A percentile compares a stretch with the other conserved stretches of the same genome.
These are phyloP conservation scores for Cochlearius cochlearius DNA, from an alignment of 2,113 vertebrate species.

Conservation along the genomic window DNA sequence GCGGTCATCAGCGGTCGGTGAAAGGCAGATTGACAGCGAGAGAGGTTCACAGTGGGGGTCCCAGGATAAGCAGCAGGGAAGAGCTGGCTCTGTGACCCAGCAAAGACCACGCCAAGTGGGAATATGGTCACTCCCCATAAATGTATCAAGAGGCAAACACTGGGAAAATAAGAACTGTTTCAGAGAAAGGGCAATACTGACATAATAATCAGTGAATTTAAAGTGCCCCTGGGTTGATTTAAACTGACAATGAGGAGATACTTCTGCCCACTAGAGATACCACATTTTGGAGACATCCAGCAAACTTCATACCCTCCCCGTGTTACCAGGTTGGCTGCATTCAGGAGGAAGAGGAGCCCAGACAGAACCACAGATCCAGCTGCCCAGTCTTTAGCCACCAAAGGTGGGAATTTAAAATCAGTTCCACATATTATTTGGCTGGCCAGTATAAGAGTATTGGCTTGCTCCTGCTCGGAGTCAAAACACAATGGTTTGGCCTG, in stretches of 20 bases:
- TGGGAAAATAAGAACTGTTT: neutral
- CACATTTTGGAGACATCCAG: neutral
- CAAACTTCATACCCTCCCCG: neutral
- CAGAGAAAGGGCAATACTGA: neutral
- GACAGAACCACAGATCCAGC: neutral
- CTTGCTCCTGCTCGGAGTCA: neutral
- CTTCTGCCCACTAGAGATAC: neutral
- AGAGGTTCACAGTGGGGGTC: neutral
- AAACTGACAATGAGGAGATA: neutral
- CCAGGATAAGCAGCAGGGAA: neutral
- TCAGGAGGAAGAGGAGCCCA: neutral
- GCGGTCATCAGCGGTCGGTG: rapidly evolving
- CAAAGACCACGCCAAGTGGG: rapidly evolving
- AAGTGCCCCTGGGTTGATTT: neutral
- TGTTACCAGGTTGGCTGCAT: neutral
- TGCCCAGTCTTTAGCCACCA: neutral
- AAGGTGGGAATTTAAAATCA: neutral
- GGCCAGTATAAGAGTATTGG: neutral
- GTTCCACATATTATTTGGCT: neutral
- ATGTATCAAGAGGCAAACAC: rapidly evolving
- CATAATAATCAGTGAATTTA: neutral
- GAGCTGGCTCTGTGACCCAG: neutral
- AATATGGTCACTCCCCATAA: neutral
- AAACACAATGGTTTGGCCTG: neutral
- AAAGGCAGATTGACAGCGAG: neutral